These are phyloP conservation scores for Felis catus DNA, from an alignment of 2,113 vertebrate species.

Conservation along the genomic window F.catus_Fca126_mat1.0 CM031420.1:47830501-47831000, in stretches of 20 bases:
- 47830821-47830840: not conserved
- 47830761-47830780: slow-evolving; percentile 33
- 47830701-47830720: not conserved
- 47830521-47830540: not conserved
- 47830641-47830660: not conserved
- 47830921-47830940: not conserved
- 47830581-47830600: slow-evolving; percentile 9
- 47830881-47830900: not conserved
- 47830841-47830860: not conserved
- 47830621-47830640: not conserved
- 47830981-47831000: not conserved
- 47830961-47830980: slow-evolving; percentile 7
- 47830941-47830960: not conserved
- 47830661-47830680: not conserved
- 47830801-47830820: not conserved
- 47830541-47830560: not conserved
- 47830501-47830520: slow-evolving; percentile 31
- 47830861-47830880: not conserved
- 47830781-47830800: slow-evolving; percentile 6
- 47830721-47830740: not conserved
- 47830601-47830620: not conserved
- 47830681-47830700: slow-evolving; percentile 11
- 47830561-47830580: not conserved
- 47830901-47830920: not conserved
- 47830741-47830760: slow-evolving; percentile 33